Percentiles rank a stretch among this genome's conserved stretches.
phyloP scores from a whole-genome alignment of 2,797 vertebrate species.

The Macroramphosus scolopax region DNA sequence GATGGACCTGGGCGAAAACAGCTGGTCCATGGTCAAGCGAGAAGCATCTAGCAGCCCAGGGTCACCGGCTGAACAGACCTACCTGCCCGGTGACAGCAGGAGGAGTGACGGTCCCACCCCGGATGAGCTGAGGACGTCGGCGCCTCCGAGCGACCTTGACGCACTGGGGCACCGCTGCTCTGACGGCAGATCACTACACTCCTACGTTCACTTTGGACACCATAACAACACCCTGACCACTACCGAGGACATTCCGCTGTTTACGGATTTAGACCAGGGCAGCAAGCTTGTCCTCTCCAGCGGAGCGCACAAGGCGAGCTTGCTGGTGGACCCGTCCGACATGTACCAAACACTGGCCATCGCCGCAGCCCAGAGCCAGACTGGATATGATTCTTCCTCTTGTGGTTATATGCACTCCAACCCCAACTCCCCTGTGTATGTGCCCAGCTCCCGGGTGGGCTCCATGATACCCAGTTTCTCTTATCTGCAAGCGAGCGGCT shows the following conservation, averaged over 20 bases:
- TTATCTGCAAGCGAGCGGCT: conserved; percentile 85
- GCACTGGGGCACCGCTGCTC: conserved; percentile 79
- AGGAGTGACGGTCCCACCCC: conserved; percentile 76
- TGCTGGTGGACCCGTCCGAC: conserved; percentile 86
- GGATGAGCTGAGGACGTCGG: conserved; percentile 78
- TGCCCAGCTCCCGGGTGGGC: conserved; percentile 90
- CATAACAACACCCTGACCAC: conserved; percentile 78
- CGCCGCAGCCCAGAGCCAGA: conserved; percentile 87
- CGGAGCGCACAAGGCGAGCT: conserved; percentile 84
- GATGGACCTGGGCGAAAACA: conserved; percentile 96
- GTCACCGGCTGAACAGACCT: conserved; percentile 79
- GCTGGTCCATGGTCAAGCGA: conserved; percentile 94
- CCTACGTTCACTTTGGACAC: conserved; percentile 85
- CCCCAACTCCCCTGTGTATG: conserved; percentile 93
- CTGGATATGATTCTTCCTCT: conserved; percentile 86
- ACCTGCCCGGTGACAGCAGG: conserved; percentile 77
- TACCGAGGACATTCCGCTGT: conserved; percentile 90
- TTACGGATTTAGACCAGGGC: conserved; percentile 94
- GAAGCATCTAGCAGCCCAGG: conserved; percentile 83
- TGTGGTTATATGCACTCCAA: conserved; percentile 93
- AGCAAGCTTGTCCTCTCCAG: conserved; percentile 90
- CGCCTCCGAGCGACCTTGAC: conserved; percentile 81
- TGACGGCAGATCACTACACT: conserved; percentile 83
- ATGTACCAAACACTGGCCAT: conserved; percentile 97
- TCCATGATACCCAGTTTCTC: conserved; percentile 92